These are phyloP conservation scores for Colistium nudipinnis DNA, from an alignment of 2,113 vertebrate species.

Conservation along the genomic window DNA sequence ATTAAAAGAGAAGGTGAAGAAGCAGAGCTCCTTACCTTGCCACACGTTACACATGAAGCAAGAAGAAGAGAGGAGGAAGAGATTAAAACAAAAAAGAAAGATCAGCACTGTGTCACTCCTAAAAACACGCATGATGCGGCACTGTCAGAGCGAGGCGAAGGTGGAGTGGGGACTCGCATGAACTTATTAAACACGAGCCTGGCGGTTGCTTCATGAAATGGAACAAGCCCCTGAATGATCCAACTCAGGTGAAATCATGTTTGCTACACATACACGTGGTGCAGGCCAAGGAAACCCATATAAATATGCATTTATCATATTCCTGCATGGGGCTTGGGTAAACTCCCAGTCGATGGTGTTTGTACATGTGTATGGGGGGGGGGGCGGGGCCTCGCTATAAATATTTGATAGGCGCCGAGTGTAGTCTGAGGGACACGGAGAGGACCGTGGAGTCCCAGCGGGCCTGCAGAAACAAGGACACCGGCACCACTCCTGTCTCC, in stretches of 20 bases:
- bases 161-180: constrained; percentile 46
- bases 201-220: background rate
- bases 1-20: constrained; percentile 40
- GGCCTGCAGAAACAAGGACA: constrained; percentile 70
- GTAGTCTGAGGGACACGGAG: constrained; percentile 61
- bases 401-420: constrained; percentile 76
- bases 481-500: constrained; percentile 35
- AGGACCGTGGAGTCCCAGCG: constrained; percentile 64
- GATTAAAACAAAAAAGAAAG: constrained; percentile 74
- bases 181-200: background rate
- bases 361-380: constrained; percentile 14
- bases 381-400: constrained; percentile 64
- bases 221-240: background rate
- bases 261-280: background rate
- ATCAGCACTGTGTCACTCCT: constrained; percentile 11
- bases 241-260: background rate
- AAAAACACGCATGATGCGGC: constrained; percentile 54
- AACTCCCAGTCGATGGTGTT: background rate
- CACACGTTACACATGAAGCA: constrained; percentile 82
- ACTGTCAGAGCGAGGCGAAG: constrained; percentile 57
- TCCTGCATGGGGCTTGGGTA: background rate
- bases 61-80: constrained; percentile 74
- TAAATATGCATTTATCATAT: background rate
- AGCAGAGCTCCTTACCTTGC: constrained; percentile 83
- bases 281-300: background rate